phyloP scores from a whole-genome alignment of 2,888 invertebrate genomes.

The Augiades crinisus region DNA sequence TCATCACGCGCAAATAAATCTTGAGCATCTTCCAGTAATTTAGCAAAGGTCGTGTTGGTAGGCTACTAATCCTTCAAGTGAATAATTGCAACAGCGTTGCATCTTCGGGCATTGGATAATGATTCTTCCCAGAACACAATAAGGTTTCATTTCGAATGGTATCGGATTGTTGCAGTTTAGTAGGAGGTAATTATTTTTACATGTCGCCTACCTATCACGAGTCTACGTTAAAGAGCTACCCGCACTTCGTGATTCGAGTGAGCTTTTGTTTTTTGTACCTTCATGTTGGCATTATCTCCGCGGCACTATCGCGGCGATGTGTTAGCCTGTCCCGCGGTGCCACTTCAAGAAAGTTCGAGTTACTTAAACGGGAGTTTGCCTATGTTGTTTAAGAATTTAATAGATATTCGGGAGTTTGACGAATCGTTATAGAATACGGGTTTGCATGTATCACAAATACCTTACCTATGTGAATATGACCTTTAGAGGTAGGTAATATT shows the following conservation, averaged over 20 bases:
- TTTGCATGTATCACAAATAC: too few species aligned
- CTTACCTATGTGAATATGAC: too few species aligned
- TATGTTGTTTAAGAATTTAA: slow-evolving; percentile 33
- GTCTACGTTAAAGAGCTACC: slow-evolving; percentile 53
- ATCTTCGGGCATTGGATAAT: slow-evolving; percentile 16
- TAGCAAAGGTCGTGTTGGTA: slow-evolving; percentile 33
- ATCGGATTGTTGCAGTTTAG: slow-evolving; percentile 16
- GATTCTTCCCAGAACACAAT: slow-evolving; percentile 19
- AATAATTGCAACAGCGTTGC: slow-evolving; percentile 28
- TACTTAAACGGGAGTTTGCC: slow-evolving; percentile 43
- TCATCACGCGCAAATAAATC: slow-evolving; percentile 16
- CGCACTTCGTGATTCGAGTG: slow-evolving; percentile 43
- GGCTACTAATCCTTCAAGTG: slow-evolving; percentile 32
- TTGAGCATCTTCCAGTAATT: slow-evolving; percentile 25
- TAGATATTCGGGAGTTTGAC: background rate
- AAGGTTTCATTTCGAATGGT: slow-evolving; percentile 28
- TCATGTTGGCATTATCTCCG: slow-evolving; percentile 41
- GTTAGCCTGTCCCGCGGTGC: slow-evolving; percentile 55
- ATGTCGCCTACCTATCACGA: slow-evolving; percentile 55
- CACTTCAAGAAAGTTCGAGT: slow-evolving; percentile 61
- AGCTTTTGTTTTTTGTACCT: slow-evolving; percentile 36
- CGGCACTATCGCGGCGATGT: slow-evolving; percentile 54
- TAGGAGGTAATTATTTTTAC: slow-evolving; percentile 50
- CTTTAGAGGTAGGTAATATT: too few species aligned
- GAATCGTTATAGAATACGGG: background rate